phyloP scores from a whole-genome alignment of 1,140 invertebrate genomes.

The Vanessa atalanta region DNA sequence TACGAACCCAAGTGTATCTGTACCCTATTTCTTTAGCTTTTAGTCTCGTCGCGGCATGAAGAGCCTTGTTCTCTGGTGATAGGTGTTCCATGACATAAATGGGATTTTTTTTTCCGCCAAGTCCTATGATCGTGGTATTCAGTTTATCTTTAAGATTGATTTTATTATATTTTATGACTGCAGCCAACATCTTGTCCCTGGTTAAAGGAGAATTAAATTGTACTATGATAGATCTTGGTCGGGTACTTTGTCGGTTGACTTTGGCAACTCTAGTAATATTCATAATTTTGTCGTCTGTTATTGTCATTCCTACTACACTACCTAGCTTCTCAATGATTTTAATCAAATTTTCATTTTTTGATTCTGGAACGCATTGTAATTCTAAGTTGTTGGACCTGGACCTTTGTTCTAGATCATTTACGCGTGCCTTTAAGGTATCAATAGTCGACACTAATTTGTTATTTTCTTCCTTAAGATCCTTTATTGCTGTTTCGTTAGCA shows the following conservation, averaged over 20 bases:
- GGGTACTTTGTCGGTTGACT: conserved; percentile 25
- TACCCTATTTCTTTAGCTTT: conserved; percentile 27
- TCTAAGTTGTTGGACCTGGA: conserved; percentile 39
- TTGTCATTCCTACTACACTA: conserved; percentile 24
- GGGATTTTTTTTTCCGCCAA: conserved; percentile 24
- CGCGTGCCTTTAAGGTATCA: conserved; percentile 20
- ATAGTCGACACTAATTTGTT: conserved; percentile 27
- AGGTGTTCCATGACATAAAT: conserved; percentile 18
- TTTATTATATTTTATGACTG: conserved; percentile 37
- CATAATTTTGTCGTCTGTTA: conserved; percentile 31
- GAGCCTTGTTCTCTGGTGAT: background rate
- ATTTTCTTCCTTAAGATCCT: conserved; percentile 33
- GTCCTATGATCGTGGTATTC: conserved; percentile 33
- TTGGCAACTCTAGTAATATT: conserved; percentile 39
- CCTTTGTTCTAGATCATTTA: conserved; percentile 42
- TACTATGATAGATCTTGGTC: conserved; percentile 44
- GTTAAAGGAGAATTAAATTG: conserved; percentile 32
- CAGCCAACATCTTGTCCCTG: conserved; percentile 39
- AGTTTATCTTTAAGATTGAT: conserved; percentile 36
- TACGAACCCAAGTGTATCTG: no score
- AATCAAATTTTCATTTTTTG: conserved; percentile 39
- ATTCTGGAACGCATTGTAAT: conserved; percentile 43
- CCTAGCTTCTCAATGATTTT: conserved; percentile 25
- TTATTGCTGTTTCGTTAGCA: conserved; percentile 24
- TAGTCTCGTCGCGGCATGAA: conserved; percentile 36